These are phyloP conservation scores for Chorisops tibialis DNA, from an alignment of 2,888 invertebrate species.

Conservation along the genomic window DNA sequence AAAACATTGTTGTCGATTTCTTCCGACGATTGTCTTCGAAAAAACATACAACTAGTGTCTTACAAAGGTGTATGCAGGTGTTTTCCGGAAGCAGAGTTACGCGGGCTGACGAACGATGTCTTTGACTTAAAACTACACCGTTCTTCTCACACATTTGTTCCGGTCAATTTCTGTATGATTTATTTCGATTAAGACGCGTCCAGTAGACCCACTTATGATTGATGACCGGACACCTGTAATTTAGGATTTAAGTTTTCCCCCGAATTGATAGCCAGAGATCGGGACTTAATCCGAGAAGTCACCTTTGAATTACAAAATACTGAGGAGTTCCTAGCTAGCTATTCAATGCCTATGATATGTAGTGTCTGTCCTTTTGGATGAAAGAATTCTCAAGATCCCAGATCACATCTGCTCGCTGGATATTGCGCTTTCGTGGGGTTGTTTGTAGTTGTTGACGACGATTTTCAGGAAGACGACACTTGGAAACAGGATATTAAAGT, in stretches of 20 bases:
- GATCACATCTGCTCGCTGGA: background rate
- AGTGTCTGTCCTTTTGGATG: background rate
- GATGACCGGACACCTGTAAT: constrained; percentile 1
- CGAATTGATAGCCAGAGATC: too few relatives aligned
- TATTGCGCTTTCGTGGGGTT: background rate
- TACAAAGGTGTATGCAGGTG: background rate
- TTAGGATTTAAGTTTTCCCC: background rate
- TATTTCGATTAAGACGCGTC: background rate
- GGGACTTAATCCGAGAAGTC: too few relatives aligned
- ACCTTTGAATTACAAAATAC: too few relatives aligned
- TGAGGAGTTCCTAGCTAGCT: too few relatives aligned
- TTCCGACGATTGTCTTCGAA: background rate
- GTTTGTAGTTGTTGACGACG: background rate
- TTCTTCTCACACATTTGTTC: background rate
- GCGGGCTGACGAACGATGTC: background rate
- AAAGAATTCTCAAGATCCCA: background rate
- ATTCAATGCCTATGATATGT: too few relatives aligned
- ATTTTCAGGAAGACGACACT: constrained; percentile 7
- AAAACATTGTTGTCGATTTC: background rate
- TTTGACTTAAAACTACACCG: background rate
- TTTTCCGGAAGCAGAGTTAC: background rate
- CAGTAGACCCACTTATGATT: background rate
- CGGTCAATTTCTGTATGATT: background rate
- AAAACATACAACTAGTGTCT: background rate
- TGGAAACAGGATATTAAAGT: constrained; percentile 19